A percentile compares a stretch with the other conserved stretches of the same genome.
These are phyloP conservation scores for Struthidea cinerea DNA, from an alignment of 2,113 vertebrate genomes.

Conservation along the genomic window DNA sequence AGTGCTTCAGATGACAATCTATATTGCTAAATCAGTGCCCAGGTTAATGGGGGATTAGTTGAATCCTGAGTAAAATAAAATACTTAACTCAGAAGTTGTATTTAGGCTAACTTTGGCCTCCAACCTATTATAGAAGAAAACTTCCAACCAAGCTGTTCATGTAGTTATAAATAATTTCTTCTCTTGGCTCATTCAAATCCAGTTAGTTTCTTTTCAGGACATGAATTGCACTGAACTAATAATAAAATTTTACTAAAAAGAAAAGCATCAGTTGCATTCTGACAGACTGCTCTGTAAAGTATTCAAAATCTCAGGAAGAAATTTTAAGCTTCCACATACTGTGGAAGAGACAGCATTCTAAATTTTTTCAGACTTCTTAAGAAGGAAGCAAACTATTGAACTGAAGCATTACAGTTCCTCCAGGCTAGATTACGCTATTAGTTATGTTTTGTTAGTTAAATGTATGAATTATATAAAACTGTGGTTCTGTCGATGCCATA, in stretches of 20 bases:
- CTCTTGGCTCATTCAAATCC: neutral
- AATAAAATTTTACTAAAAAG: neutral
- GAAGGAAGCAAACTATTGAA: neutral
- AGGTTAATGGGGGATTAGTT: neutral
- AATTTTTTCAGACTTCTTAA: neutral
- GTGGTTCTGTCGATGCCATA: neutral
- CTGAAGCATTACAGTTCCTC: neutral
- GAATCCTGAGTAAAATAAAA: neutral
- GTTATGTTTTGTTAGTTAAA: neutral
- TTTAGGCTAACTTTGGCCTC: neutral
- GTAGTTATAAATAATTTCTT: neutral
- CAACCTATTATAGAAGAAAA: neutral
- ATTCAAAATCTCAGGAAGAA: neutral
- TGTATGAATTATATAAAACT: neutral
- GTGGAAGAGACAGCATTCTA: neutral
- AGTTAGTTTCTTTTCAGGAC: neutral
- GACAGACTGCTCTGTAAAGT: neutral
- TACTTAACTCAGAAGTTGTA: neutral
- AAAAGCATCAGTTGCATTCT: neutral
- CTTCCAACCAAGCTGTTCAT: neutral
- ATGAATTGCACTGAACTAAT: neutral
- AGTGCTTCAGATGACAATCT: neutral
- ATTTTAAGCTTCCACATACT: neutral
- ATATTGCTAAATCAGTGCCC: neutral
- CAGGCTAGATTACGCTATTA: neutral